Base-by-base conservation (phyloP, 2,113 vertebrate genomes). In the Pedionomus torquatus region DNA sequence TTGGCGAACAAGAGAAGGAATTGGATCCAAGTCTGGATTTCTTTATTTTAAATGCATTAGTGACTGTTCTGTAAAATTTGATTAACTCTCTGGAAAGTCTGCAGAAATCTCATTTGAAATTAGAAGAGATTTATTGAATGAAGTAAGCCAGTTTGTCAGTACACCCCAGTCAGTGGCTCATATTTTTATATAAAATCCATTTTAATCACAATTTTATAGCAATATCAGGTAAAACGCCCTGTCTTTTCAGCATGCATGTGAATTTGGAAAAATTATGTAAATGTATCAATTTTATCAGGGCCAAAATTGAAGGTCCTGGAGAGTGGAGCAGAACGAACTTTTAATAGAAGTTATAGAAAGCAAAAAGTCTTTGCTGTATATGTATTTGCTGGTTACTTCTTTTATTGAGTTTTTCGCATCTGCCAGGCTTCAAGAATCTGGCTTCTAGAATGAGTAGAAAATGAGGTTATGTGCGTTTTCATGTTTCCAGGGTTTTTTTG, bases 81-180 rank as follows among this genome's bases (percentile, higher is more conserved):
- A 88, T 90, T 86, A 80, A 79, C 54, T 52, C 44, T 52, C 21
- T 92, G 54, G 74, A 87, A 94, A 80, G 54, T 35, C 58, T 83
- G 24, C 58, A 80, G 66, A 85, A 93, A 80, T 92, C 41, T 88
- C 21, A 69, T 83, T 91, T 96, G 35, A 60, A 92, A 91, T 93
- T 84, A 48, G 33, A 15, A 51, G 75, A 64, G 28, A 79, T 87
- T 82, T 93, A 82, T 33, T 76, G 74, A 87, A 26, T 72, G 57
- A 87, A 92, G 68, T 85, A 43, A 64, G 17, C 84, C 60, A 43
- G 39, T 64, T 57, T 89, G 26, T 83, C 41, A 69, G 26, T 61
- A 65, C 9, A 65, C 9, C 4, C 5, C 5, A 37, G 31, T 66
- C 39, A 58, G 4, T 69, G 20, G 43, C 35, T 85, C 2, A 7